Evolutionary conservation across 2,113 vertebrate genomes (phyloP).

Genomic region (Irena cyanogastra): DNA sequence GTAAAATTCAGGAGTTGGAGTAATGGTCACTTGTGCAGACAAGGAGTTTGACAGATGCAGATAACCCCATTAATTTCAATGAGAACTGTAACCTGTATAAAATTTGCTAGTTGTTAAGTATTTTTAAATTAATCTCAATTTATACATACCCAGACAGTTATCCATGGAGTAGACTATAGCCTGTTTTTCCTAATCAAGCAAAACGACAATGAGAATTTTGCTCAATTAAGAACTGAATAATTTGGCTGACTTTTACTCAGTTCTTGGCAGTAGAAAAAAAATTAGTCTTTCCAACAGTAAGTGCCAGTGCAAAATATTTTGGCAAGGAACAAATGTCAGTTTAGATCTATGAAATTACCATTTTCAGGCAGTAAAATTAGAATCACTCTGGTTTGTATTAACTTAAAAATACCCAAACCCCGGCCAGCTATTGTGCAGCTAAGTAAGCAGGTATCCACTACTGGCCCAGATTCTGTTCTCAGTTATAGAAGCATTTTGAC

Average conservation of each 20-base stretch:
- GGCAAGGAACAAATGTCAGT: constrained; percentile 16
- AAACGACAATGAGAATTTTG: constrained; percentile 23
- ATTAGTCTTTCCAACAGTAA: constrained; percentile 30
- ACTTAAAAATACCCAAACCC: background rate
- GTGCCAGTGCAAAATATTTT: constrained; percentile 43
- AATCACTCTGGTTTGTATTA: constrained; percentile 29
- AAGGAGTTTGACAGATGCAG: background rate
- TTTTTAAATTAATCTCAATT: background rate
- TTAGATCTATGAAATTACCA: constrained; percentile 27
- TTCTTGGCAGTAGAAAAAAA: constrained; percentile 1
- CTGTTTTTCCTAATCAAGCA: constrained; percentile 25
- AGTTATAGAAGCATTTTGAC: background rate
- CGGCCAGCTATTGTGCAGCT: background rate
- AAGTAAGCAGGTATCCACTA: constrained; percentile 1
- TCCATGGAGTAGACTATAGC: background rate
- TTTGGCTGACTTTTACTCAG: background rate
- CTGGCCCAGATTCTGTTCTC: background rate
- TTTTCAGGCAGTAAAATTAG: constrained; percentile 26
- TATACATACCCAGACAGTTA: background rate
- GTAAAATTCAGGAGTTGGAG: background rate
- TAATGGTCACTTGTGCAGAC: background rate
- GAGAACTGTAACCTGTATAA: background rate
- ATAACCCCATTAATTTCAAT: background rate
- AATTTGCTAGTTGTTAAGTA: background rate
- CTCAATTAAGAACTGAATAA: constrained; percentile 43